A percentile compares a stretch with the other conserved stretches of the same genome.
These are phyloP conservation scores for Aplochiton taeniatus DNA, from an alignment of 2,797 vertebrate genomes.

Conservation along the genomic window DNA sequence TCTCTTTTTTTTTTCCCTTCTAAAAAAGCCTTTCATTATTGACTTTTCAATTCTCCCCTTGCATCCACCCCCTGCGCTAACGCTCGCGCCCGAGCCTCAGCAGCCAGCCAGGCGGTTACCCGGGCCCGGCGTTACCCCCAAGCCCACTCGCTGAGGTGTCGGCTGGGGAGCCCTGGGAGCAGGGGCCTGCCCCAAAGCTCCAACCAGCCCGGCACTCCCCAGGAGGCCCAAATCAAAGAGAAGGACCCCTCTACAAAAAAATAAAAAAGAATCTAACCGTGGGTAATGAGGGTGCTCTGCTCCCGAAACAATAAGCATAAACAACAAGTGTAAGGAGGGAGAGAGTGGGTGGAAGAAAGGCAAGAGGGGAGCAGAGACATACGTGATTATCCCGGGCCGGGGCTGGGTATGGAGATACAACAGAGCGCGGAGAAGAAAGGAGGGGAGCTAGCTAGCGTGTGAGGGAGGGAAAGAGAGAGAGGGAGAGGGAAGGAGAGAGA, in stretches of 20 bases:
- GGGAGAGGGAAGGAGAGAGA: conserved; percentile 50
- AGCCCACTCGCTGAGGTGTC: conserved; percentile 70
- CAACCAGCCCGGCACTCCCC: conserved; percentile 65
- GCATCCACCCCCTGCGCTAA: conserved; percentile 60
- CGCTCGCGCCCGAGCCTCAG: conserved; percentile 42
- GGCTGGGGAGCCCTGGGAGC: conserved; percentile 68
- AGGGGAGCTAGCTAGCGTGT: background rate
- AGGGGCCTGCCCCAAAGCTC: conserved; percentile 62
- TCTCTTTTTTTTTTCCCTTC: conserved; percentile 34
- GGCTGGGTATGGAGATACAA: background rate
- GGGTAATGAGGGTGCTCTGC: conserved; percentile 74
- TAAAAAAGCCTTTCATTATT: conserved; percentile 67
- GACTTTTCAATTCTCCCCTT: conserved; percentile 79
- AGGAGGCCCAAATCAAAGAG: conserved; percentile 73
- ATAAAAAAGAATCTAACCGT: conserved; percentile 67
- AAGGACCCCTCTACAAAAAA: conserved; percentile 55
- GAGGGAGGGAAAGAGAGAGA: conserved; percentile 7
- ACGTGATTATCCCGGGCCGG: conserved; percentile 56
- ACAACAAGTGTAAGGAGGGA: conserved; percentile 53
- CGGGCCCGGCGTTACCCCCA: conserved; percentile 64
- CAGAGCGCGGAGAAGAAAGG: background rate
- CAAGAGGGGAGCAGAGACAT: conserved; percentile 39
- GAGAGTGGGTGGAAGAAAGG: conserved; percentile 60
- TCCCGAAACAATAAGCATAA: conserved; percentile 70
- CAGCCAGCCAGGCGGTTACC: conserved; percentile 26